Conservation (phyloP, 2,797 vertebrate species). For the Miichthys miiuy region DNA sequence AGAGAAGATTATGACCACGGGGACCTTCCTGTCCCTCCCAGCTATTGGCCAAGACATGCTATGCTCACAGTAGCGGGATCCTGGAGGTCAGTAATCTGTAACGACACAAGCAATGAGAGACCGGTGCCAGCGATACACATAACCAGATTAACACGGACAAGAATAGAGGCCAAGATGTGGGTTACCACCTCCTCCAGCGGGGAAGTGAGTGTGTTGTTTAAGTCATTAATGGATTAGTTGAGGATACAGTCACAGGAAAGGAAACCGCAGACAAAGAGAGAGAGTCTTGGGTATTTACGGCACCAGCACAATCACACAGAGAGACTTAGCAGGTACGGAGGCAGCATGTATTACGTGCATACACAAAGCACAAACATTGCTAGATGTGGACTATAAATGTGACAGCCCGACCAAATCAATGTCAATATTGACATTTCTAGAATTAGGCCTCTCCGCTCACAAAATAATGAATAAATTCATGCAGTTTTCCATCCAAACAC, state of each 20-base stretch:
- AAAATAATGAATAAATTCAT: conserved; percentile 55
- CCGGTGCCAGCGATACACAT: conserved; percentile 60
- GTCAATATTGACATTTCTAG: conserved; percentile 58
- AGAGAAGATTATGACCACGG: conserved; percentile 67
- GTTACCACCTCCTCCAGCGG: conserved; percentile 44
- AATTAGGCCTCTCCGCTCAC: conserved; percentile 1
- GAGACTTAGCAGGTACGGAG: conserved; percentile 28
- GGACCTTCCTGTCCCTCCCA: conserved; percentile 66
- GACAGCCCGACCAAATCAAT: conserved; percentile 39
- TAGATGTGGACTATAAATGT: conserved; percentile 21
- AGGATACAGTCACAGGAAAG: conserved; percentile 51
- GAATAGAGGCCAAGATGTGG: conserved; percentile 65
- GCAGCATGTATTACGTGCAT: conserved; percentile 12
- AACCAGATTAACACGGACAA: conserved; percentile 76
- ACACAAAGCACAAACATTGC: conserved; percentile 16
- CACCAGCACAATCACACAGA: conserved; percentile 24
- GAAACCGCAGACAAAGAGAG: conserved; percentile 26
- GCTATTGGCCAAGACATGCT: conserved; percentile 40
- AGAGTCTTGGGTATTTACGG: conserved; percentile 48
- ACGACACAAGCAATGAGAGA: conserved; percentile 40
- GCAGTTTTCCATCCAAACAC: conserved; percentile 29
- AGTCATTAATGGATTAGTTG: conserved; percentile 73
- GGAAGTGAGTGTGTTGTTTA: conserved; percentile 49
- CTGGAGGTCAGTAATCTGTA: conserved; percentile 34
- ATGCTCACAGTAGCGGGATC: conserved; percentile 47